A percentile compares a stretch with the other conserved stretches of the same genome.
Evolutionary conservation across 2,797 vertebrate species (phyloP).

Genomic region (Artibeus lituratus): DNA sequence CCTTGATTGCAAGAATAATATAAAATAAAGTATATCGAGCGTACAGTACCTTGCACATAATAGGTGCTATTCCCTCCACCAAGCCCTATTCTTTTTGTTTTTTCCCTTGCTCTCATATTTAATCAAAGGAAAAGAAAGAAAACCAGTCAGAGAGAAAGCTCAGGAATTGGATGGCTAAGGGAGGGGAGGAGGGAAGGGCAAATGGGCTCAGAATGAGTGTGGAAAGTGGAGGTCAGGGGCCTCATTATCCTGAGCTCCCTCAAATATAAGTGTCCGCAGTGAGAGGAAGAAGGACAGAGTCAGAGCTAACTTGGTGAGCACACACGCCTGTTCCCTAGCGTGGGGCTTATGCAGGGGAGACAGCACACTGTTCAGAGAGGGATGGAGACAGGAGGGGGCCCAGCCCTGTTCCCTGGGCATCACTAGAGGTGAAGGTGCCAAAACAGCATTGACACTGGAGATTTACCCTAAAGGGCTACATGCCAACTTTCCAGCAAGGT

Average conservation of each 20-base stretch:
- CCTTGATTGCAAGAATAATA: not conserved
- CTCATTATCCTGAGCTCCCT: not conserved
- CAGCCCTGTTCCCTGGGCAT: not conserved
- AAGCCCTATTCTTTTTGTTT: not conserved
- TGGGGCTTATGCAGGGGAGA: not conserved
- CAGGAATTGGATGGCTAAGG: not conserved
- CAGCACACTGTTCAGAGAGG: not conserved
- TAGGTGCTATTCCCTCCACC: not conserved
- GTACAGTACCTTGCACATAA: not conserved
- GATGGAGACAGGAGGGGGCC: not conserved
- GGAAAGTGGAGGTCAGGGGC: not conserved
- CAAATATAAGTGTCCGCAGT: not conserved
- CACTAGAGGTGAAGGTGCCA: not conserved
- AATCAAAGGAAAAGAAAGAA: slow-evolving; percentile 64
- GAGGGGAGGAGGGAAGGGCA: not conserved
- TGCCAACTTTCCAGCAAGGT: not conserved
- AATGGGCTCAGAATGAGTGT: not conserved
- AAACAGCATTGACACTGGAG: not conserved
- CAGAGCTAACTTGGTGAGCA: not conserved
- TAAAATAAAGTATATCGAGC: not conserved
- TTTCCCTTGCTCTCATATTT: slow-evolving; percentile 42
- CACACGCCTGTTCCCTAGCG: not conserved
- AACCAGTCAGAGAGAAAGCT: slow-evolving; percentile 30
- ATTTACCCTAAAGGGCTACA: not conserved
- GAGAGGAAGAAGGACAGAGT: not conserved